phyloP scores from a whole-genome alignment of 2,113 vertebrate species.

The Smithornis capensis region DNA sequence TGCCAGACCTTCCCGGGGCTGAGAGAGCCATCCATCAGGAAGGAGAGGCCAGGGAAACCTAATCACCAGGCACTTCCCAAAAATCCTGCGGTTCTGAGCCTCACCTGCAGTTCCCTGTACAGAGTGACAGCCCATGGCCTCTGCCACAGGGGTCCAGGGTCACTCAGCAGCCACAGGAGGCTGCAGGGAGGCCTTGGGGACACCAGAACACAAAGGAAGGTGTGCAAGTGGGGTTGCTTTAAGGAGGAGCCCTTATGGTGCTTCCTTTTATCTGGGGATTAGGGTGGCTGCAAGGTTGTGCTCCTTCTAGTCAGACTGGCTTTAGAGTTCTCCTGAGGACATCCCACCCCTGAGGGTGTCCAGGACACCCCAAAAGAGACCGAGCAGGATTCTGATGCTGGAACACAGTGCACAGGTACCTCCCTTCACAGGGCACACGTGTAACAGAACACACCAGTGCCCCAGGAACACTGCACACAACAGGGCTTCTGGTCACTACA shows the following conservation, averaged over 20 bases:
- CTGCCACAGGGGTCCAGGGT: background rate
- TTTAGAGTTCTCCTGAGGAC: background rate
- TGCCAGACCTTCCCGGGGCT: background rate
- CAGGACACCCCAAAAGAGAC: background rate
- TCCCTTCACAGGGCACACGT: background rate
- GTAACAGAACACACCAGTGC: accelerated
- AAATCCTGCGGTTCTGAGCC: background rate
- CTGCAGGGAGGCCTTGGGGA: background rate
- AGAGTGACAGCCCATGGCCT: background rate
- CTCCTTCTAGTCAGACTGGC: background rate
- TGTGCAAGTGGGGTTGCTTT: background rate
- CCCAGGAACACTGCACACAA: background rate
- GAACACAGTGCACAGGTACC: accelerated
- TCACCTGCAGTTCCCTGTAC: background rate
- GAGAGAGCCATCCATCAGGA: background rate
- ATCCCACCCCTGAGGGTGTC: background rate
- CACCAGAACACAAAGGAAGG: background rate
- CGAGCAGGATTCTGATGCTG: background rate
- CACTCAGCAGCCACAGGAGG: background rate
- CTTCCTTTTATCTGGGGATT: background rate
- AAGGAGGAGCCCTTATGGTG: background rate
- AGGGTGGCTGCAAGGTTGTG: background rate
- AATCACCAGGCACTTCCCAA: background rate
- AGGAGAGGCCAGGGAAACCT: background rate
- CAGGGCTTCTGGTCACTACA: background rate